These are phyloP conservation scores for Nyctibius bracteatus DNA, from an alignment of 2,113 vertebrate genomes.

Conservation along the genomic window DNA sequence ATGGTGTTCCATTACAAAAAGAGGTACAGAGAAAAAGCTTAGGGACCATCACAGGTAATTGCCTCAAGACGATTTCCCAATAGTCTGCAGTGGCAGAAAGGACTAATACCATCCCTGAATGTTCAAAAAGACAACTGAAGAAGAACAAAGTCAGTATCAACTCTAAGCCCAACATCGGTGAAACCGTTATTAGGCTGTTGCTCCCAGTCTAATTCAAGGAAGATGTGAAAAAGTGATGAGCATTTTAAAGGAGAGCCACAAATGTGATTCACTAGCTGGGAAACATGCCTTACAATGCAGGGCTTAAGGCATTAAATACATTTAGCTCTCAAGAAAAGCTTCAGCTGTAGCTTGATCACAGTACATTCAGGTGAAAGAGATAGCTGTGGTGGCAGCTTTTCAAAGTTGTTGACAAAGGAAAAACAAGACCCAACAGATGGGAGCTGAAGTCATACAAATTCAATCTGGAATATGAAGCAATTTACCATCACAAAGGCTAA, in stretches of 20 bases:
- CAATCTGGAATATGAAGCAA: neutral
- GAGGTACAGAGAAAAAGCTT: neutral
- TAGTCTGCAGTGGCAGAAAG: neutral
- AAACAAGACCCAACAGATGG: neutral
- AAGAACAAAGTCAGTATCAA: neutral
- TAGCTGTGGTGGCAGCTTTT: neutral
- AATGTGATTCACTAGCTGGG: neutral
- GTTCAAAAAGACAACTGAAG: neutral
- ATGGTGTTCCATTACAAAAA: neutral
- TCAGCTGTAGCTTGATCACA: neutral
- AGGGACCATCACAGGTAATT: neutral
- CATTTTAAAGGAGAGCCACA: neutral
- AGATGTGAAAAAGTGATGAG: neutral
- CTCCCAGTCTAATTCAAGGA: neutral
- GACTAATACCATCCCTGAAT: neutral
- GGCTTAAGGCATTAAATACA: neutral
- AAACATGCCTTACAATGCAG: neutral
- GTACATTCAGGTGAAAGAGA: neutral
- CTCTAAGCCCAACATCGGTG: neutral
- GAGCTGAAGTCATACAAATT: conserved; percentile 9
- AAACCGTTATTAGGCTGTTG: neutral
- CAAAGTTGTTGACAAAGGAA: neutral
- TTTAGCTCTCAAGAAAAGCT: neutral
- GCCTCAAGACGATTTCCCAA: neutral
- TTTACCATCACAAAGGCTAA: neutral